Base-by-base conservation (phyloP, 2,797 vertebrate genomes). In the Sebastes kiyomatsui region DNA sequence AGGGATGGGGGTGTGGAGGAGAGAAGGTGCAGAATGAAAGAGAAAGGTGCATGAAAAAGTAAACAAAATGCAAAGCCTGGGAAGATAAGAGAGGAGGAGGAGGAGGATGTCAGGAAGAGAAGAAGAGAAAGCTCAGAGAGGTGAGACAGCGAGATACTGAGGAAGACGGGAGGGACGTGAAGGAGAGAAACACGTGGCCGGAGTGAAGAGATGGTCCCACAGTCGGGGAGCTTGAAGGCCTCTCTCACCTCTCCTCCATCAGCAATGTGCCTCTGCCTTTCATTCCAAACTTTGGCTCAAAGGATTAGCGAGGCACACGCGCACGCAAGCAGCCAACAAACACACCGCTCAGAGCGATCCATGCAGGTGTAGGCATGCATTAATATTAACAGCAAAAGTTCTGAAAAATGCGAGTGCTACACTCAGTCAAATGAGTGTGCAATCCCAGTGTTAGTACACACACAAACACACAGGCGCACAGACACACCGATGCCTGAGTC, bases 381-480 rank as follows among this genome's bases (percentile, higher is more conserved):
- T 93, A 92, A 95, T 94, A 95, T 94, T 90, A 94, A 95, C 87
- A 87, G 82, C 81, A 84, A 88, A 90, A 93, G 90, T 85, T 89
- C 89, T 89, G 75, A 66, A 90, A 92, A 89, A 91, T 89, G 86
- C 62, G 81, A 91, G 90, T 28, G 75, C 80, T 68, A 28, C 78
- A 83, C 80, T 88, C 77, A 84, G 89, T 92, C 85, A 88, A 88
- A 93, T 88, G 83, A 87, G 83, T 77, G 83, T 74, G 84, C 81
- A 76, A 89, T 87, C 79, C 79, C 71, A 60, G 16, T 16, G 80
- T 65, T 75, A 46, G 72, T 64, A 49, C 35, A 69, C 85, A 88
- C 46, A 77, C 7, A 75, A 35, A 79, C 76, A 61, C 72, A 73
- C 58, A 27, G 5, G 22, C 71, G 7, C 71, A 85, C 67, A 90